Evolutionary conservation across 2,888 invertebrate species (phyloP), one percentile per base, ranked within the genome.

Genomic region (Digitonthophagus gazella): DNA sequence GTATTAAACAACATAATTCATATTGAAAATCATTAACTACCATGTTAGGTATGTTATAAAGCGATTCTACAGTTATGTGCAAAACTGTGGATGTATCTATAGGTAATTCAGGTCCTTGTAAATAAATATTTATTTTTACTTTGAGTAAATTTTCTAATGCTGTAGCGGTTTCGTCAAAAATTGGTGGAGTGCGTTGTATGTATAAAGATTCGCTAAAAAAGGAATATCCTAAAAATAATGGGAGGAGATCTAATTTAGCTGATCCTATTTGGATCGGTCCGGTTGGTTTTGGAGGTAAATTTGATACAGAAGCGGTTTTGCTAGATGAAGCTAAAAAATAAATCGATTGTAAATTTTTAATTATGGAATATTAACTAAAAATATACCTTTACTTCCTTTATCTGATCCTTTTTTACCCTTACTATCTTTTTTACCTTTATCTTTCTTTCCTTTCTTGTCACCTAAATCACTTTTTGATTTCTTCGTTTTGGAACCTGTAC

Each of bases 21-120:
- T 78, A 81, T n/a, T 77, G 74, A 76, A 79, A 77, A 28, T 78
- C 74, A 1, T 71, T 66, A 3, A 70, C 64, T 65, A 75, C 72
- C 71, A 80, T 72, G 3, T 69, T 58, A 1, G 81, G 81, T 61
- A 79, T 65, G 72, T 82, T 82, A 70, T 79, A 81, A 70, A 82
- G 76, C 1, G 81, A 80, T 74, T 83, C 81, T 1, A 81, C 66
- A 1, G 82, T 81, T 28, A 81, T 71, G 68, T 76, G 75, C 5
- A 81, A 44, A 65, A 80, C 73, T 15, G 76, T 78, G 15, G 75
- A 68, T 20, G 75, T 67, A 57, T 70, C 68, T 19, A 70, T 69
- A 5, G 66, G 58, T 6, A 72, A 64, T 5, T 73, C 68, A 15
- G 72, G 72, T 67, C 75, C 74, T 57, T 76, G 74, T 6, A 77